Base-by-base conservation (phyloP, 2,797 vertebrate genomes). In the Monodelphis domestica region DNA sequence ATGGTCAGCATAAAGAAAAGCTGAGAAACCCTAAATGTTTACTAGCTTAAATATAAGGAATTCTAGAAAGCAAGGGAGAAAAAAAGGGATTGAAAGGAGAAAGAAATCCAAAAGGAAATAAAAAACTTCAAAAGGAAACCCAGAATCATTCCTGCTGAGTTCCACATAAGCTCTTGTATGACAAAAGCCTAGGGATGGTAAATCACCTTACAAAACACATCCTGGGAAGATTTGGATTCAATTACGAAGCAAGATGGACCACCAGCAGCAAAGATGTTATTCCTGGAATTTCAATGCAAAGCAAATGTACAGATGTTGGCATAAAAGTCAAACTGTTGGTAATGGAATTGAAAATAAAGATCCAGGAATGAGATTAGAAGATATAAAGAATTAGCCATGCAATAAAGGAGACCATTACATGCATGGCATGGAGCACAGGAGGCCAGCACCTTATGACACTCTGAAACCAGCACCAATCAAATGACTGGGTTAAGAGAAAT, bases 231-330 rank as follows among this genome's bases (percentile, higher is more conserved):
- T 54, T 94, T 59, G 50, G 45, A 95, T 96, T 98, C 96, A 97
- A 96, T 97, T 95, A 95, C 54, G 55, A 1, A 92, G 87, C 63
- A 52, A 94, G n/a, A 70, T 55, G 96, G 63, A 93, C 96, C 92
- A 97, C 92, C 52, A 96, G 93, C 87, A 97, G 95, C 93, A 97
- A 93, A 95, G 59, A 94, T 91, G 89, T 91, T 96, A 95, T 96
- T 98, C 95, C 95, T 93, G 29, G 92, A 97, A 94, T 95, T 92
- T 95, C 91, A 97, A 94, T 88, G 95, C 91, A 97, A 98, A 98
- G 97, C 94, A 96, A 97, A 97, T 91, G 84, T 96, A 96, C 95
- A 97, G 96, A 96, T 96, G 97, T 90, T 97, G 96, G 90, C 96
- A 97, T 0, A 0, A 96, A 97, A 97, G 93, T 63, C 95, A 96